Conservation (phyloP, 2,888 invertebrate genomes). For the Agrochola litura region DNA sequence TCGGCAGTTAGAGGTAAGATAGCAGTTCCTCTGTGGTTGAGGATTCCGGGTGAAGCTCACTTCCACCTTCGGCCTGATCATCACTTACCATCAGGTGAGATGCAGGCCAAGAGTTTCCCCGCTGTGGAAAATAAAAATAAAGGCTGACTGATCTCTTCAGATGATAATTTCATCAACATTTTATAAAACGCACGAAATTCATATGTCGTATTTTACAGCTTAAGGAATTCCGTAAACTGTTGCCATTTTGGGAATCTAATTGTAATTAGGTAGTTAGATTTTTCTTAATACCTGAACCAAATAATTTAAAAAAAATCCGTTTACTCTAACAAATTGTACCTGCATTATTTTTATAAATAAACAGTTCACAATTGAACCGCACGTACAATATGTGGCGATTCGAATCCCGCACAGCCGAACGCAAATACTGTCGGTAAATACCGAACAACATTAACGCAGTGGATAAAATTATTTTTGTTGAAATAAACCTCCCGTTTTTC, state of each 20-base stretch:
- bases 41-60: too few species aligned
- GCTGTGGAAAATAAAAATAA: too few species aligned
- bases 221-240: not conserved
- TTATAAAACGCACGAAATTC: too few species aligned
- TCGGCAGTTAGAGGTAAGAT: too few species aligned
- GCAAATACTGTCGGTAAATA: constrained; percentile 62
- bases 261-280: not conserved
- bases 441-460: constrained; percentile 60
- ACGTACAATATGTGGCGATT: constrained; percentile 56
- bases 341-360: constrained; percentile 53
- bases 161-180: too few species aligned
- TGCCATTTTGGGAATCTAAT: not conserved
- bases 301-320: not conserved
- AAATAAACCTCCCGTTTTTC: constrained; percentile 58
- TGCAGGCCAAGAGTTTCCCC: too few species aligned
- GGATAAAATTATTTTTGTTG: constrained; percentile 66
- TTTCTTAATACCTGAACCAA: not conserved
- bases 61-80: too few species aligned
- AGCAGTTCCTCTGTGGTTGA: too few species aligned
- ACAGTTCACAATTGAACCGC: constrained; percentile 51
- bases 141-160: too few species aligned
- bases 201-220: too few species aligned
- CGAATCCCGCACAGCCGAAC: constrained; percentile 58
- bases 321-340: constrained; percentile 22
- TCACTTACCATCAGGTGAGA: too few species aligned